Percentiles rank a stretch among this genome's conserved stretches.
Conservation (phyloP, 2,888 invertebrate genomes). For the Napeogenes inachia region DNA sequence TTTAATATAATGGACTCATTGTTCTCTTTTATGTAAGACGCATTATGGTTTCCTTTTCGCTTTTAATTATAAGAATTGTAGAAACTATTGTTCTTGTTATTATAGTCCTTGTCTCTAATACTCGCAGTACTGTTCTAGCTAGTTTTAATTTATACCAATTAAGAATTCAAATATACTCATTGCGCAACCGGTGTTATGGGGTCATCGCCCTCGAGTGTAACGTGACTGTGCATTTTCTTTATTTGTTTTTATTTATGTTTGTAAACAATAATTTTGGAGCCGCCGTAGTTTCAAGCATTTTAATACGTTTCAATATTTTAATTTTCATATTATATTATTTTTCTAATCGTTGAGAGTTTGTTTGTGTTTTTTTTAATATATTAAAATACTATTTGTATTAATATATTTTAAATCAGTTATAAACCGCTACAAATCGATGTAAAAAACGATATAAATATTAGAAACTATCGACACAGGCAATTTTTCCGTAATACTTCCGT, state of each 20-base stretch:
- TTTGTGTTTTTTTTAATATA: too few relatives aligned
- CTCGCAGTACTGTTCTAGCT: background rate
- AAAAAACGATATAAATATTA: background rate
- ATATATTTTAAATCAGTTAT: too few relatives aligned
- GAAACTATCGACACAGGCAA: conserved; percentile 8
- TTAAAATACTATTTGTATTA: too few relatives aligned
- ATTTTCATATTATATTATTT: background rate
- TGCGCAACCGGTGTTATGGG: conserved; percentile 36
- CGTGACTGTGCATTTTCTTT: conserved; percentile 10
- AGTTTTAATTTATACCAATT: conserved; percentile 30
- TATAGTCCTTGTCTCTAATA: background rate
- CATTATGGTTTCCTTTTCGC: background rate
- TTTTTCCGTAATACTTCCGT: conserved; percentile 23
- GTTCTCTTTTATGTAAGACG: too few relatives aligned
- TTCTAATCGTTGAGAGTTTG: background rate
- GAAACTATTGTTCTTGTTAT: background rate
- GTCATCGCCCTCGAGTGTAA: conserved; percentile 29
- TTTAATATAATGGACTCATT: too few relatives aligned
- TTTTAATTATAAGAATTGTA: background rate
- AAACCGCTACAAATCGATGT: background rate
- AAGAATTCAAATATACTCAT: conserved; percentile 33
- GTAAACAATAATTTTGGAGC: background rate
- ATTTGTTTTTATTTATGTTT: conserved; percentile 3
- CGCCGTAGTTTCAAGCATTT: background rate
- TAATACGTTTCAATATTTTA: background rate